These are phyloP conservation scores for Mizuhopecten yessoensis DNA, from an alignment of 1,140 invertebrate genomes.

Conservation along the genomic window DNA sequence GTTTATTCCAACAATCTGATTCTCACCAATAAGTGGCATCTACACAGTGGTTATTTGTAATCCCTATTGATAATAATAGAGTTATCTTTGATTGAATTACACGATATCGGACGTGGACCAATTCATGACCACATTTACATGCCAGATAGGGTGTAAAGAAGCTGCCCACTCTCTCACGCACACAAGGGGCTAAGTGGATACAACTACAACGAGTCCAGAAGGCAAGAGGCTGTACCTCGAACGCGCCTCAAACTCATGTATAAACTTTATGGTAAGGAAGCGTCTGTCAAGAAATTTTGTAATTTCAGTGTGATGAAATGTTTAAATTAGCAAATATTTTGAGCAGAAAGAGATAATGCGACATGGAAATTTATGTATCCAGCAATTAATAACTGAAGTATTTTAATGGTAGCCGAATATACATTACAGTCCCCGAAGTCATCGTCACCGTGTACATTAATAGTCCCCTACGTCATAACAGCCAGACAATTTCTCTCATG, in stretches of 20 bases:
- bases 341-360: neutral
- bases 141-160: slow-evolving; percentile 23
- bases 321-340: neutral
- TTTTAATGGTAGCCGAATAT: slow-evolving; percentile 12
- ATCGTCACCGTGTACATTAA: neutral
- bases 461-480: neutral
- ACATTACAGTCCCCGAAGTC: neutral
- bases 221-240: neutral
- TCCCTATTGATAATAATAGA: slow-evolving; percentile 59
- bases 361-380: neutral
- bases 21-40: slow-evolving; percentile 59
- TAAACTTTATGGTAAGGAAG: neutral
- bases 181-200: neutral
- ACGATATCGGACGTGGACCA: slow-evolving; percentile 46
- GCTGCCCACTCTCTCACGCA: slow-evolving; percentile 3
- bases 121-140: slow-evolving; percentile 40
- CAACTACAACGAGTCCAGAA: neutral
- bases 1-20: slow-evolving; percentile 55
- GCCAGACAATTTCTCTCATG: slow-evolving; percentile 1
- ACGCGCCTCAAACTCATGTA: neutral
- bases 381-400: neutral
- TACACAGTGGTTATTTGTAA: slow-evolving; percentile 58
- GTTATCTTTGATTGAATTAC: slow-evolving; percentile 63
- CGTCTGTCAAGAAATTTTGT: neutral
- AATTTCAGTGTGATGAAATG: neutral